phyloP scores from a whole-genome alignment of 2,113 vertebrate species.

The Henicopernis longicauda region DNA sequence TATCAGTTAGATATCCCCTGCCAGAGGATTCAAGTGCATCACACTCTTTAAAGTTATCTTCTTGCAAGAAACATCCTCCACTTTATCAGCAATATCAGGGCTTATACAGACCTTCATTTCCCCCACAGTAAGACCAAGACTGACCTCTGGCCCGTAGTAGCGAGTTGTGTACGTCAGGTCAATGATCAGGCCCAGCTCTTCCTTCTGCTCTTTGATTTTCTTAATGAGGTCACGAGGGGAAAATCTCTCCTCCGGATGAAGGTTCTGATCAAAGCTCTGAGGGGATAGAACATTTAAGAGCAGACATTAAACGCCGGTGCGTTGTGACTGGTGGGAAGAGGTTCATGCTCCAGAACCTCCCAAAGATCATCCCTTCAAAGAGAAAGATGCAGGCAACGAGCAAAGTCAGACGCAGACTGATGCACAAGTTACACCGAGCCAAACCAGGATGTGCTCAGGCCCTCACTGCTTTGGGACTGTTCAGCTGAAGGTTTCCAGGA shows the following conservation, averaged over 20 bases:
- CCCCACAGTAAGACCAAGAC: neutral
- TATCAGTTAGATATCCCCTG: too few relatives aligned
- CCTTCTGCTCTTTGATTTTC: conserved; percentile 68
- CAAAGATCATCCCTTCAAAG: too few relatives aligned
- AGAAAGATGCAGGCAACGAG: fast-evolving
- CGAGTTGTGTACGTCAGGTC: conserved; percentile 86
- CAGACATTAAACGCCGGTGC: fast-evolving
- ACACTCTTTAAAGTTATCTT: fast-evolving
- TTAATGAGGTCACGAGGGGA: conserved; percentile 80
- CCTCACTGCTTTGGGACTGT: neutral
- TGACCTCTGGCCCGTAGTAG: conserved; percentile 82
- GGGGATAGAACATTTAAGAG: fast-evolving
- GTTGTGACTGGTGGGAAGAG: fast-evolving
- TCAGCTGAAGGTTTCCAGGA: neutral
- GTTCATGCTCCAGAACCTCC: neutral
- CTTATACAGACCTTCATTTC: neutral
- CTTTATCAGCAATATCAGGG: neutral
- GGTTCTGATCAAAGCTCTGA: conserved; percentile 73
- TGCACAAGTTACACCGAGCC: fast-evolving
- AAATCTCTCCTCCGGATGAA: conserved; percentile 72
- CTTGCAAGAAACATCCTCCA: neutral
- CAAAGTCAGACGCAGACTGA: fast-evolving
- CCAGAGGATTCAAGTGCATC: fast-evolving
- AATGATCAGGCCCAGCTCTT: conserved; percentile 86
- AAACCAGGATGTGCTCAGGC: fast-evolving